Conservation (phyloP, 2,888 invertebrate species). For the Hyppa rectilinea region DNA sequence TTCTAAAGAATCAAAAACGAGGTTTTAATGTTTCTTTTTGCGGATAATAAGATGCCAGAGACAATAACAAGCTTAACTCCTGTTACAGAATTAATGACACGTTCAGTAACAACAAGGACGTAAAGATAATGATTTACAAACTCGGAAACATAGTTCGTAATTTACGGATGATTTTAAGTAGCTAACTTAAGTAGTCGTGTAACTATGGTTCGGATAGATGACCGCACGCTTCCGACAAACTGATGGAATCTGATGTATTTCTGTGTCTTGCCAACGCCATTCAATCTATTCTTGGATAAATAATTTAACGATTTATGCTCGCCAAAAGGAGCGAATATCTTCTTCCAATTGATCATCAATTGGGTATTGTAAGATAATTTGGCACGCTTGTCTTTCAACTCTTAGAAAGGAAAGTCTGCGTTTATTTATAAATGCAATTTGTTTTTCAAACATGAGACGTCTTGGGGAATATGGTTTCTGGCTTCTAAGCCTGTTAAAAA, state of each 20-base stretch:
- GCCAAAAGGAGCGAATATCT: slow-evolving; percentile 47
- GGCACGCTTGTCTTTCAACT: slow-evolving; percentile 43
- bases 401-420: slow-evolving; percentile 30
- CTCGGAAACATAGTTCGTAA: slow-evolving; percentile 70
- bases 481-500: slow-evolving; percentile 29
- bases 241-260: slow-evolving; percentile 59
- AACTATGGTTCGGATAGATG: slow-evolving; percentile 35
- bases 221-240: slow-evolving; percentile 56
- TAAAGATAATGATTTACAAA: slow-evolving; percentile 79
- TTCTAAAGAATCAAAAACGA: slow-evolving; percentile 64
- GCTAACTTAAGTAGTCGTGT: slow-evolving; percentile 30
- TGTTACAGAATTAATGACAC: slow-evolving; percentile 62
- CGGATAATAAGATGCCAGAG: slow-evolving; percentile 46
- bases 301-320: slow-evolving; percentile 50
- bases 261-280: slow-evolving; percentile 52
- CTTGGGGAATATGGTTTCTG: not conserved
- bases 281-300: slow-evolving; percentile 60
- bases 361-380: slow-evolving; percentile 57
- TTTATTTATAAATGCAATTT: slow-evolving; percentile 35
- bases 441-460: slow-evolving; percentile 20
- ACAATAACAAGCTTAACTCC: slow-evolving; percentile 53
- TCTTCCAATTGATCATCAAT: slow-evolving; percentile 59
- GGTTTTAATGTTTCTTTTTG: slow-evolving; percentile 66
- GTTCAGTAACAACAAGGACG: slow-evolving; percentile 69
- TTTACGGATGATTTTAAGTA: slow-evolving; percentile 58